Base-by-base conservation (phyloP, 2,113 vertebrate genomes). In the Bufo bufo region DNA sequence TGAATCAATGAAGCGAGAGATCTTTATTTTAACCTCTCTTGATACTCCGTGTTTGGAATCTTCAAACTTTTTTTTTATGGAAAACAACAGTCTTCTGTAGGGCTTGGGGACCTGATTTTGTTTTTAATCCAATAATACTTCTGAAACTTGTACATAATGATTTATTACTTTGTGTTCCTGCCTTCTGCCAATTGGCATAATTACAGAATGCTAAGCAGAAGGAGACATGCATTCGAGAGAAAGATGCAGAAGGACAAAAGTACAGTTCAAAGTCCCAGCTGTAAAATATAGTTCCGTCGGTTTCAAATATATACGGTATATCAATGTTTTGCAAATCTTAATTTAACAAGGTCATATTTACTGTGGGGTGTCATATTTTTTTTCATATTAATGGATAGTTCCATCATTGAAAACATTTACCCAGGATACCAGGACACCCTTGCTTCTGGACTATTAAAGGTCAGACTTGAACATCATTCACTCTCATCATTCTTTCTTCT, bases 101-200 rank as follows among this genome's bases (percentile, higher is more conserved):
- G 20, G 13, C 69, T 66, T 23, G n/a, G 49, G 19, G 9, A 69
- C 3, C 4, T 0, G 33, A 33, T 23, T 23, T 71, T 54, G 10
- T 33, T 69, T 23, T 83, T 66, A 33, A 71, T 69, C 65, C 82
- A 84, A 84, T 84, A 66, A 71, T 65, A 65, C n/a, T n/a, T 83
- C 81, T 23, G 61, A 50, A 66, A 71, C 47, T 17, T 71, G 82
- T 52, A 84, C 63, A 71, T n/a, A 84, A 71, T 84, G 65, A 84
- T 84, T 84, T 69, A 84, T 71, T 69, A 69, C 47, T 33, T 54
- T 84, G 82, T 52, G 13, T 52, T 54, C 45, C 43, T 84, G 65
- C 20, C 50, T 84, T 84, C 82, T 84, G 82, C 82, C 82, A 84
- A 69, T 69, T 84, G 82, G 82, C 63, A 71, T 84, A 54, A 52